phyloP scores from a whole-genome alignment of 2,113 vertebrate genomes.

The Ptyas mucosa region DNA sequence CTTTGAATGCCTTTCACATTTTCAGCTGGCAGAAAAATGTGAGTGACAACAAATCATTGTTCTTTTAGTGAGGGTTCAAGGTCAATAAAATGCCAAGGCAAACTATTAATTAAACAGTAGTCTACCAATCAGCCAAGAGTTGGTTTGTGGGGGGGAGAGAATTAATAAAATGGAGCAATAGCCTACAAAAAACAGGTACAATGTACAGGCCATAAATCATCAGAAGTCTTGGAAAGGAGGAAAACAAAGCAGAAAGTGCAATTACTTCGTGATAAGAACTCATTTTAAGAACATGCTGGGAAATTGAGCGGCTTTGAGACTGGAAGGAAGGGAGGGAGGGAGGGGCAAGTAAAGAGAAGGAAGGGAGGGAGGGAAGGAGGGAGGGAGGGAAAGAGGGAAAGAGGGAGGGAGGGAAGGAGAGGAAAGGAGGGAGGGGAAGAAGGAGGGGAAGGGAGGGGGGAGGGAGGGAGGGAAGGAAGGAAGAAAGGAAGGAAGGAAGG shows the following conservation, averaged over 20 bases:
- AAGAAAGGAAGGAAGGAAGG: not conserved
- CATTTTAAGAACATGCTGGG: not conserved
- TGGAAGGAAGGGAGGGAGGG: no score
- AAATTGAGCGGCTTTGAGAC: not conserved
- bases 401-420: no score
- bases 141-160: not conserved
- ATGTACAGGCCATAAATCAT: not conserved
- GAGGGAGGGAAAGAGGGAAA: no score
- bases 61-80: not conserved
- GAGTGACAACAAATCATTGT: not conserved
- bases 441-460: no score
- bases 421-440: no score
- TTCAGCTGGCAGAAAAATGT: not conserved
- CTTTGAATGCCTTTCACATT: not conserved
- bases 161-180: not conserved
- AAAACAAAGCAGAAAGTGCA: not conserved
- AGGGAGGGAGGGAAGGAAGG: rapidly evolving
- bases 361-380: no score
- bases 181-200: not conserved
- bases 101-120: not conserved
- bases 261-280: not conserved
- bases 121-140: not conserved
- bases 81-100: not conserved
- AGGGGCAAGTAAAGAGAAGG: no score
- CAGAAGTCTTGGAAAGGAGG: not conserved